Base-by-base conservation (phyloP, 2,113 vertebrate species). In the Pelodiscus sinensis region DNA sequence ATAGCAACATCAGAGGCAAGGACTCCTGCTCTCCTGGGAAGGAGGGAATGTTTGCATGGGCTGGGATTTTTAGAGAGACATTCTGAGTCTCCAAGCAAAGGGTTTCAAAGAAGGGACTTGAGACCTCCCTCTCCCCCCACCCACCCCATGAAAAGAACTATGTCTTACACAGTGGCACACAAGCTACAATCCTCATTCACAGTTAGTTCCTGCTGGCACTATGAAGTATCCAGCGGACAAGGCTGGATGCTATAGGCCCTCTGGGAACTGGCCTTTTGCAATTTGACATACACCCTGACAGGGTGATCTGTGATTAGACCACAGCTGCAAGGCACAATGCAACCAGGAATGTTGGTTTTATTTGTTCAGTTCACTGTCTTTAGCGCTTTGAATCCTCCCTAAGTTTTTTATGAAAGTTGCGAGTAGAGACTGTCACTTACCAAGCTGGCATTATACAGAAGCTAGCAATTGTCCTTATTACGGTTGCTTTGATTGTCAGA, bases 181-280 rank as follows among this genome's bases (percentile, higher is more conserved):
- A 54, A 54, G 14, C 52, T 54, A 14, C 10, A 54, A 29, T 75
- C 19, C 58, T 75, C 12, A 2, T 80, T 89, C 50, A 87, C 15
- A 60, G 27, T 56, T 56, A 31, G 82, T 73, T 90, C 35, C 44
- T 79, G 16, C 55, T 93, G 83, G 31, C 89, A 52, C 71, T 94
- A 2, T 1, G 35, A 50, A 91, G 57, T 55, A 2, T 88, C 86
- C 77, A 81, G 4, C 55, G 55, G 85, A 2, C 29, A 75, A 88
- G 80, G 31, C 56, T 81, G 88, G 73, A 18, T 90, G 82, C 80
- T 78, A 18, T 24, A 16, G 56, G 2, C 85, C 51, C 75, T 77
- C 79, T n/a, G 77, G 77, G 68, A 88, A 68, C 22, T 84, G 91
- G 65, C 78, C 55, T 90, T 96, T 86, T 85, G 44, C 80, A 52